These are phyloP conservation scores for Pangasius sanitwongsei DNA, from an alignment of 2,797 vertebrate species.

Conservation along the genomic window DNA sequence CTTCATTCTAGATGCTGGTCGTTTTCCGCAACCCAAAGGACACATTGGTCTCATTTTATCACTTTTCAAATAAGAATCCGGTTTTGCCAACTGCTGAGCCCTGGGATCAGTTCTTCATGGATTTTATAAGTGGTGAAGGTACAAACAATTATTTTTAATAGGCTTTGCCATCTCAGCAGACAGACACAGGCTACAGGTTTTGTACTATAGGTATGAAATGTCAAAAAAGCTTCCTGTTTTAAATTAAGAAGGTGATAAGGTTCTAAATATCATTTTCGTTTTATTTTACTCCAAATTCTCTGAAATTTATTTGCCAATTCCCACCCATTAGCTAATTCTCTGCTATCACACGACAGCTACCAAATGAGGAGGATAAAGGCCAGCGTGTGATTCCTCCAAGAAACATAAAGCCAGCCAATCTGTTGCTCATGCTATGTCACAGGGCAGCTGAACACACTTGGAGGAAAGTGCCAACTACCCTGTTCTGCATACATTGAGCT, in stretches of 20 bases:
- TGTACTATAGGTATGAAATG: not conserved
- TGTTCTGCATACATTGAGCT: not conserved
- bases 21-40: constrained; percentile 85
- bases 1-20: constrained; percentile 73
- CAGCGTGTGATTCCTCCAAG: not conserved
- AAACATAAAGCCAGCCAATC: not conserved
- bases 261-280: not conserved
- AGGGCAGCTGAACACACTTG: not conserved
- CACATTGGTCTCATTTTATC: constrained; percentile 80
- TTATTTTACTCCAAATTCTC: not conserved
- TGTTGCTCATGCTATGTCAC: no score
- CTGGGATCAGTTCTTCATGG: constrained; percentile 79
- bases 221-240: no score
- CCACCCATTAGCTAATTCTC: not conserved
- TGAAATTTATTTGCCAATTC: not conserved
- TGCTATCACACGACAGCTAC: not conserved
- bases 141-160: not conserved
- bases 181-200: not conserved
- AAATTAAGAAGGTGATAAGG: not conserved
- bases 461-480: no score
- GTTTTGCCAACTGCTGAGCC: constrained; percentile 70
- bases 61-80: constrained; percentile 80
- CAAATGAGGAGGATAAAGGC: not conserved
- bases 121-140: constrained; percentile 83
- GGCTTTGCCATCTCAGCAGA: not conserved